Evolutionary conservation across 2,113 vertebrate species (phyloP).

Genomic region (Tautogolabrus adspersus): DNA sequence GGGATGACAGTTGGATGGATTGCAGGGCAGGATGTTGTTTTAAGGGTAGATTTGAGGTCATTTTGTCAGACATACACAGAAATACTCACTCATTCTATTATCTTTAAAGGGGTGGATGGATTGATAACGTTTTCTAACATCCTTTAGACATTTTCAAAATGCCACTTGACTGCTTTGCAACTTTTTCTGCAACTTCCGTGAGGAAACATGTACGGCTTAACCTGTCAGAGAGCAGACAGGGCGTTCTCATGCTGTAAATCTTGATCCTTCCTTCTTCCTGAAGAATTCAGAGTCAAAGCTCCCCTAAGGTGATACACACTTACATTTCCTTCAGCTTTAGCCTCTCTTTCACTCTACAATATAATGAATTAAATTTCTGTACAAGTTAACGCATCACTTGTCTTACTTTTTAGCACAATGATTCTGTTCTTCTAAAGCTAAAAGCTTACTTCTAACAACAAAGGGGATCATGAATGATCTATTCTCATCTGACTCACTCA

Average conservation of each 20-base stretch:
- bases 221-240: slow-evolving; percentile 41
- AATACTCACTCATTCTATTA: neutral
- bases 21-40: slow-evolving; percentile 6
- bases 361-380: slow-evolving; percentile 42
- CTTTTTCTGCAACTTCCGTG: slow-evolving; percentile 32
- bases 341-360: slow-evolving; percentile 37
- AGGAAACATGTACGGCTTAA: slow-evolving; percentile 30
- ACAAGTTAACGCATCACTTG: slow-evolving; percentile 54
- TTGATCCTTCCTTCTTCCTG: slow-evolving; percentile 44
- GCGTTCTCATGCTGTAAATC: slow-evolving; percentile 72
- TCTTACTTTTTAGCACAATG: slow-evolving; percentile 43
- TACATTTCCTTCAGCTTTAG: slow-evolving; percentile 32
- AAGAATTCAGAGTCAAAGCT: slow-evolving; percentile 50
- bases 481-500: slow-evolving; percentile 39
- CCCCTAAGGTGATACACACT: slow-evolving; percentile 58
- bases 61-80: neutral
- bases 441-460: slow-evolving; percentile 31
- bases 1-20: slow-evolving; percentile 36
- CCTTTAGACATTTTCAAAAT: neutral
- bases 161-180: slow-evolving; percentile 12
- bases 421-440: slow-evolving; percentile 15
- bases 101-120: neutral
- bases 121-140: slow-evolving; percentile 16
- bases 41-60: slow-evolving; percentile 18
- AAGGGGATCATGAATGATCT: slow-evolving; percentile 34